Base-by-base conservation (phyloP, 2,797 vertebrate species). In the Muscicapa comitata region DNA sequence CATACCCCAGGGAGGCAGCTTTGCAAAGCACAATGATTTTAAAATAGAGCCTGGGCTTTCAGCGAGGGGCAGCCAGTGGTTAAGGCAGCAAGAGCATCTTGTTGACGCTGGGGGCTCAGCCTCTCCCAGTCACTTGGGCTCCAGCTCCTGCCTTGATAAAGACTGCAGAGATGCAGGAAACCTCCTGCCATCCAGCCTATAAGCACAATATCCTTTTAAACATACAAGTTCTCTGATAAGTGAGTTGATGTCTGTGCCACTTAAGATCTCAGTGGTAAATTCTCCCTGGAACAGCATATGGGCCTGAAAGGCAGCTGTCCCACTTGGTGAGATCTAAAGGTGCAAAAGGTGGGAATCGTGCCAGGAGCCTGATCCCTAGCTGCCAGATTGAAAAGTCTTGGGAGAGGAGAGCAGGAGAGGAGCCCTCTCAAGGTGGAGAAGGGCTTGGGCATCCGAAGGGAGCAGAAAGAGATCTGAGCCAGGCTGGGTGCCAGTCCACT, bases 21-120 rank as follows among this genome's bases (percentile, higher is more conserved):
- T 67, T 79, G 95, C 78, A 91, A 84, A 93, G 88, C 77, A 91
- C 93, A 92, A 92, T 91, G 86, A 93, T 89, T 90, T 94, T 90
- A 95, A 93, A 93, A 88, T 51, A 86, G 92, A 92, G 91, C 48
- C 59, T 93, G 72, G 74, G 91, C 84, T 95, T 96, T 90, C 94
- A 77, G 72, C 2, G 4, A 93, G 91, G 91, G 89, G 89, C 84
- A 96, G 88, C 78, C 86, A 86, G 79, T 92, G 75, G 88, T 95
- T 92, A 93, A 86, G 63, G 92, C 63, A 88, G 91, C 1, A 4
- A 77, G 86, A 95, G 50, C 0, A 0, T 77, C 81, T 90, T 93
- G 91, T 96, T 95, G 91, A 95, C 0, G 87, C 92, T 93, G 91
- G 78, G 68, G 91, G 89, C 88, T 94, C 92, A 96, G 87, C 62